Percentiles rank a stretch among this genome's conserved stretches.
phyloP scores from a whole-genome alignment of 2,888 invertebrate species.

The Drosophila infuscata region DNA sequence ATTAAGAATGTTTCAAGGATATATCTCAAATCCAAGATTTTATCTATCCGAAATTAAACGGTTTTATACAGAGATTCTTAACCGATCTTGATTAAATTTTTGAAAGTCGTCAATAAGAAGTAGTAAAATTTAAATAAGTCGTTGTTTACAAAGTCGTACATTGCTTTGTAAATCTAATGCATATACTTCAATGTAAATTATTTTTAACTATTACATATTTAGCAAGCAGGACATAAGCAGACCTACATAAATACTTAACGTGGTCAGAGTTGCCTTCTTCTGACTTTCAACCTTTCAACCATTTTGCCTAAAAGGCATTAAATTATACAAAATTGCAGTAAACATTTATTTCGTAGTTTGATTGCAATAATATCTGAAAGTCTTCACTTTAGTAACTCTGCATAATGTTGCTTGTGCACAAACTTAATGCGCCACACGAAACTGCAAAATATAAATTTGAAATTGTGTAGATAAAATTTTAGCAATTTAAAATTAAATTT shows the following conservation, averaged over 20 bases:
- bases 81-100: not conserved
- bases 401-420: constrained; percentile 70
- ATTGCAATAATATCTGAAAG: not conserved
- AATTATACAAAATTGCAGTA: not conserved
- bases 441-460: constrained; percentile 41
- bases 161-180: too few relatives aligned
- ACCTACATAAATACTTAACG: not conserved
- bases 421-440: constrained; percentile 73
- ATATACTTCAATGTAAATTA: too few relatives aligned
- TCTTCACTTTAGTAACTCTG: constrained; percentile 68
- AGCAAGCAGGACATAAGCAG: too few relatives aligned
- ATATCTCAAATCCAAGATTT: rapidly evolving
- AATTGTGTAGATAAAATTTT: not conserved
- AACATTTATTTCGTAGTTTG: not conserved
- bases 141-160: too few relatives aligned
- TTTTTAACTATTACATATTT: too few relatives aligned
- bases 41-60: not conserved
- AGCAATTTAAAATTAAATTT: not conserved
- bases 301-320: not conserved
- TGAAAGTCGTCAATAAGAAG: too few relatives aligned
- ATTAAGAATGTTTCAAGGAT: not conserved
- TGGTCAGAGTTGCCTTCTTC: not conserved
- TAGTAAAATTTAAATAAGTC: too few relatives aligned
- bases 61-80: not conserved
- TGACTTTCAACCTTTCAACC: not conserved